These are phyloP conservation scores for Arrhamphus sclerolepis DNA, from an alignment of 2,797 vertebrate genomes.

Conservation along the genomic window DNA sequence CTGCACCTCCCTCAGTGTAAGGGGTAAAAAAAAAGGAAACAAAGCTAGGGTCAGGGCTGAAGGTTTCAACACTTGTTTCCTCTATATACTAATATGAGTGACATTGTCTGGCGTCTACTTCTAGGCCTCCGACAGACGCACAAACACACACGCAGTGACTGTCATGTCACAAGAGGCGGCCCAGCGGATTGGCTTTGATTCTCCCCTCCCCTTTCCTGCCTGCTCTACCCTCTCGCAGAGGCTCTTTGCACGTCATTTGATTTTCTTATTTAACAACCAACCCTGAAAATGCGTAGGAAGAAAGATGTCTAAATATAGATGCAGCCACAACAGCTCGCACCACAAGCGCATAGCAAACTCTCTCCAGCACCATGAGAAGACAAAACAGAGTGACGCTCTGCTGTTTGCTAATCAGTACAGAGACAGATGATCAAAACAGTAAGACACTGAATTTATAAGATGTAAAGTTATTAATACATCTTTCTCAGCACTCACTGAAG, in stretches of 20 bases:
- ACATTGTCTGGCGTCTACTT: constrained; percentile 64
- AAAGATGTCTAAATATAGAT: constrained; percentile 86
- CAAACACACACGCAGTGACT: constrained; percentile 43
- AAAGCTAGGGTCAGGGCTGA: constrained; percentile 54
- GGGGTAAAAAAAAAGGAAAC: neutral
- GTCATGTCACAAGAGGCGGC: constrained; percentile 67
- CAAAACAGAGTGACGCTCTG: constrained; percentile 68
- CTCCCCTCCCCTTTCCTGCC: constrained; percentile 69
- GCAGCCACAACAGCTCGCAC: constrained; percentile 81
- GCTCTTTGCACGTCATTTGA: constrained; percentile 83
- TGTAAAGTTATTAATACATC: constrained; percentile 4
- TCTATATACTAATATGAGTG: constrained; percentile 42
- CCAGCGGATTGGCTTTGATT: constrained; percentile 75
- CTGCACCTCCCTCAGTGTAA: constrained; percentile 15
- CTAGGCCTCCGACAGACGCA: constrained; percentile 34
- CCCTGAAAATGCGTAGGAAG: constrained; percentile 86
- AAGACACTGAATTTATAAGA: constrained; percentile 8
- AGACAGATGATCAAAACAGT: constrained; percentile 15
- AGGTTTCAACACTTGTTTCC: constrained; percentile 64
- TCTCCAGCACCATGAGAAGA: constrained; percentile 67
- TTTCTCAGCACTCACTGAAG: constrained; percentile 3
- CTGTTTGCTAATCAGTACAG: constrained; percentile 49
- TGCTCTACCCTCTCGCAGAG: constrained; percentile 58
- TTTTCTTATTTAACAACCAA: constrained; percentile 89
- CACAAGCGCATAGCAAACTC: constrained; percentile 65